phyloP scores from a whole-genome alignment of 2,888 invertebrate species.

The Ditylenchus weischeri region DNA sequence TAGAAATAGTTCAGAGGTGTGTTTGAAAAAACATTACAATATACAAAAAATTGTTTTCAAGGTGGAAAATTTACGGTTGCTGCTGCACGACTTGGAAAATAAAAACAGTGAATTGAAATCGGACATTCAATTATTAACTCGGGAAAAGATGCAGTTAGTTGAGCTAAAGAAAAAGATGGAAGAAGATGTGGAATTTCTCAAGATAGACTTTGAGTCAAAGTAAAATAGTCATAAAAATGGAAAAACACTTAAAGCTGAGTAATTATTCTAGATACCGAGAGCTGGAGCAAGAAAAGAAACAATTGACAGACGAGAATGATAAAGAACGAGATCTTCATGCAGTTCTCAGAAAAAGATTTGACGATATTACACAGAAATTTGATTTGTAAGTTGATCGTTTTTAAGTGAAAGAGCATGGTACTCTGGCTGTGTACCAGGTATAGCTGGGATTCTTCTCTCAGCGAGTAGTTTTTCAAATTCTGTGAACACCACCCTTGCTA shows the following conservation, averaged over 20 bases:
- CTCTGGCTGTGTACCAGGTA: neutral
- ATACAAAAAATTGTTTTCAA: neutral
- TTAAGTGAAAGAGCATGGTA: neutral
- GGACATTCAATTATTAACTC: neutral
- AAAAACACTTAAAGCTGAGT: too few relatives aligned
- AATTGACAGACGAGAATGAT: slow-evolving; percentile 18
- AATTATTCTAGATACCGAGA: slow-evolving; percentile 10
- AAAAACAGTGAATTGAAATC: slow-evolving; percentile 1
- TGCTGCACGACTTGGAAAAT: slow-evolving; percentile 17
- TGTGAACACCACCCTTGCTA: too few relatives aligned
- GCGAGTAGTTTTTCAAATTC: too few relatives aligned
- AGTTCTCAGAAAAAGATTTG: slow-evolving; percentile 15
- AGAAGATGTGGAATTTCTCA: too few relatives aligned
- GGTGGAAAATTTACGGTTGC: slow-evolving; percentile 9
- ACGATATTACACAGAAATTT: slow-evolving; percentile 21
- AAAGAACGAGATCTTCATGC: slow-evolving; percentile 23
- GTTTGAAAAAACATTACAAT: neutral
- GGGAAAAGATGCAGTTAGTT: neutral
- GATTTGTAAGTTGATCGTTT: slow-evolving; percentile 15
- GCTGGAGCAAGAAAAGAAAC: slow-evolving; percentile 8
- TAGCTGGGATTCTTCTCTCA: neutral
- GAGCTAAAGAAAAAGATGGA: too few relatives aligned
- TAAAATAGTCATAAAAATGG: too few relatives aligned
- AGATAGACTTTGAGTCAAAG: too few relatives aligned
- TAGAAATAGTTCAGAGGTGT: slow-evolving; percentile 15